Conservation (phyloP, 2,888 invertebrate species). For the Sipha maydis region DNA sequence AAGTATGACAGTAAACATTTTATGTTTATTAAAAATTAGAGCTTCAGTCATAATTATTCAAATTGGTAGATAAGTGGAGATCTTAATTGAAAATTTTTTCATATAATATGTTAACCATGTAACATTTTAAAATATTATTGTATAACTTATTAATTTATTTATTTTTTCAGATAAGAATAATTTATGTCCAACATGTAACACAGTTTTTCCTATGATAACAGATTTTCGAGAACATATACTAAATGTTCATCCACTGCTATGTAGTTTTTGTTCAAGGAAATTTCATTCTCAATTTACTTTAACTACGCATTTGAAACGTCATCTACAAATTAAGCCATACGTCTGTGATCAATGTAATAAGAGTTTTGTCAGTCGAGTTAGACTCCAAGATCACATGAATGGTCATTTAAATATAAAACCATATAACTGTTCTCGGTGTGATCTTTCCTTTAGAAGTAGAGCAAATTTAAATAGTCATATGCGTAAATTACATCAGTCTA, state of each 20-base stretch:
- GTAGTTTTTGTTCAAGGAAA: constrained; percentile 82
- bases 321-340: constrained; percentile 80
- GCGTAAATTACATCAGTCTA: constrained; percentile 80
- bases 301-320: constrained; percentile 80
- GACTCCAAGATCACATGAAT: constrained; percentile 83
- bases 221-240: constrained; percentile 77
- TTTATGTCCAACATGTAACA: constrained; percentile 74
- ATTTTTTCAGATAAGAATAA: constrained; percentile 59
- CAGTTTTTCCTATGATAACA: constrained; percentile 76
- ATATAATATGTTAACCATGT: no score
- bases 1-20: no score
- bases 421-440: constrained; percentile 79
- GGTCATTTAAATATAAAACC: constrained; percentile 85
- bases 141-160: no score
- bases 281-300: constrained; percentile 77
- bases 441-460: constrained; percentile 82
- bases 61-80: no score
- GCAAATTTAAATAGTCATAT: constrained; percentile 88
- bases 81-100: no score
- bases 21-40: no score
- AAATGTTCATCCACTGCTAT: constrained; percentile 83
- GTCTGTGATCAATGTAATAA: constrained; percentile 84
- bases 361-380: constrained; percentile 83
- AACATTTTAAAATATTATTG: no score
- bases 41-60: no score